These are phyloP conservation scores for Cyphomyrus discorhynchus DNA, from an alignment of 2,113 vertebrate species.

Conservation along the genomic window DNA sequence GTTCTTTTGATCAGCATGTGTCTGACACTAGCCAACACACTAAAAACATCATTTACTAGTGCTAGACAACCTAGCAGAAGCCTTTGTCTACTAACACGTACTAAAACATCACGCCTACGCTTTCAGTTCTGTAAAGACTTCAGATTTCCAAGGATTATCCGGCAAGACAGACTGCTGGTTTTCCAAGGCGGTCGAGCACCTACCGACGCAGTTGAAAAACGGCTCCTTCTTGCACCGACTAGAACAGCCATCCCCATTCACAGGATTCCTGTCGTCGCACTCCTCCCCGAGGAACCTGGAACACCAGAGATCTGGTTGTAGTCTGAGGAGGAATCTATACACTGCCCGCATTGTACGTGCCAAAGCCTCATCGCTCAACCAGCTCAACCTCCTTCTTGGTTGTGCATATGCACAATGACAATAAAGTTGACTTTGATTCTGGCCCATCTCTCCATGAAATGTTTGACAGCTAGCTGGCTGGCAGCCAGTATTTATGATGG, in stretches of 20 bases:
- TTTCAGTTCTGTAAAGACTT: background rate
- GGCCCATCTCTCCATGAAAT: background rate
- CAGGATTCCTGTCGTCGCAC: constrained; percentile 88
- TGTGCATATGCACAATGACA: background rate
- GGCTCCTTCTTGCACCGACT: constrained; percentile 84
- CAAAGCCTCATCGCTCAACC: background rate
- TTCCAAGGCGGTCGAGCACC: constrained; percentile 44
- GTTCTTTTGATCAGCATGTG: constrained; percentile 1
- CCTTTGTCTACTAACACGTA: constrained; percentile 3
- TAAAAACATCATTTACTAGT: background rate
- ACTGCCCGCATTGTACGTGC: background rate
- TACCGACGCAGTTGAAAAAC: constrained; percentile 92
- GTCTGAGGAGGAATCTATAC: background rate
- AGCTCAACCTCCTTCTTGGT: background rate
- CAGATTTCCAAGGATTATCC: background rate
- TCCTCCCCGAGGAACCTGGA: constrained; percentile 80
- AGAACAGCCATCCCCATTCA: constrained; percentile 91
- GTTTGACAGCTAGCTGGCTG: background rate
- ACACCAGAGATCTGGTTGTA: constrained; percentile 24
- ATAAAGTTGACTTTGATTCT: background rate
- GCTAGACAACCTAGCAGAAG: background rate
- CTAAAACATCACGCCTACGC: background rate
- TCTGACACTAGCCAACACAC: background rate
- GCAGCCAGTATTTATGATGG: background rate
- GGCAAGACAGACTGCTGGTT: background rate